Evolutionary conservation across 2,888 invertebrate species (phyloP).

Genomic region (Pteria penguin): DNA sequence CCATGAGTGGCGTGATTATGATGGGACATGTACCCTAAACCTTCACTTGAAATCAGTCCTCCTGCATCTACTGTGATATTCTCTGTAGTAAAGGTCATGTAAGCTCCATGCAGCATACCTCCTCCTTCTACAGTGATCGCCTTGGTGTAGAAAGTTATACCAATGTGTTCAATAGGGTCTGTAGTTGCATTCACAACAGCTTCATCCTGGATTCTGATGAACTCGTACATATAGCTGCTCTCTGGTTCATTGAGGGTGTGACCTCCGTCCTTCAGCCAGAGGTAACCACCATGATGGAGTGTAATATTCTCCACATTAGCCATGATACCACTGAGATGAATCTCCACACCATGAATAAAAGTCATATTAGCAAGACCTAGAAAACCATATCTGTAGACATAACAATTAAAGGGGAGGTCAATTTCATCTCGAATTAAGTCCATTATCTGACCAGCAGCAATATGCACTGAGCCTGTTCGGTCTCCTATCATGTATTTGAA

Average conservation of each 20-base stretch:
- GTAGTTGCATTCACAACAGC: conserved; percentile 62
- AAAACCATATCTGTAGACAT: conserved; percentile 64
- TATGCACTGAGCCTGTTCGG: conserved; percentile 66
- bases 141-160: conserved; percentile 58
- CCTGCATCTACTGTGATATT: conserved; percentile 71
- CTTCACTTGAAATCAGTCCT: conserved; percentile 62
- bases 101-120: conserved; percentile 64
- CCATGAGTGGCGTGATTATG: conserved; percentile 60
- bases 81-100: conserved; percentile 55
- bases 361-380: conserved; percentile 68
- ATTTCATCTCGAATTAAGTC: conserved; percentile 63
- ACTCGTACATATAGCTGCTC: conserved; percentile 61
- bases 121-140: conserved; percentile 67
- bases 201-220: conserved; percentile 64
- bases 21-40: conserved; percentile 59
- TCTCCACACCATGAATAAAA: conserved; percentile 67
- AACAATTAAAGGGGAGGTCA: conserved; percentile 68
- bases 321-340: conserved; percentile 64
- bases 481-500: conserved; percentile 74
- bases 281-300: conserved; percentile 65
- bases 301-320: conserved; percentile 66
- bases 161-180: conserved; percentile 61
- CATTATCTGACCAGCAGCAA: conserved; percentile 59
- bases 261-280: conserved; percentile 71
- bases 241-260: conserved; percentile 48